phyloP scores from a whole-genome alignment of 2,113 vertebrate genomes.

The Jacana jacana region DNA sequence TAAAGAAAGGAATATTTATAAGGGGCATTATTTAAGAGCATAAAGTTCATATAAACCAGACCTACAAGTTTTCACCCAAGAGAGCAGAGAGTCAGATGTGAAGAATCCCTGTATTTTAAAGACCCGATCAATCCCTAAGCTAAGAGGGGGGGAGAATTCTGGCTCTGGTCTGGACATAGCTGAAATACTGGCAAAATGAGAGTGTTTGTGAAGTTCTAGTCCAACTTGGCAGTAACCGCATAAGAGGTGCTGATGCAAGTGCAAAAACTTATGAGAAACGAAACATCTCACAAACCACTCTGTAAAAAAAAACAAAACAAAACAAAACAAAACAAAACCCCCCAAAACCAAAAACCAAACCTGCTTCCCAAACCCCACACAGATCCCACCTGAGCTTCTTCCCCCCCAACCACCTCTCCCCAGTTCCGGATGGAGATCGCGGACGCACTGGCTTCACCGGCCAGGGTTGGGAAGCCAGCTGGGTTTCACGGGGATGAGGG shows the following conservation, averaged over 20 bases:
- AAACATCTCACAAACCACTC: neutral
- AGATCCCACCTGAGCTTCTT: neutral
- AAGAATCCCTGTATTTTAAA: neutral
- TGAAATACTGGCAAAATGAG: neutral
- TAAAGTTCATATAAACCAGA: neutral
- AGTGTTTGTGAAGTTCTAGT: neutral
- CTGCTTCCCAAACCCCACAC: neutral
- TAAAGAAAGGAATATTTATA: neutral
- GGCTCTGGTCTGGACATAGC: neutral
- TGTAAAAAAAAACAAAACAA: too few species aligned
- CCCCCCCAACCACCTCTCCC: neutral
- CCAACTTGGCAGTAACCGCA: neutral
- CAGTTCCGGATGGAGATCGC: neutral
- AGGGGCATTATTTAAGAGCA: neutral
- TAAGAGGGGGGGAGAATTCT: neutral
- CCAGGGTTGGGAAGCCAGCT: neutral
- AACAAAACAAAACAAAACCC: too few species aligned
- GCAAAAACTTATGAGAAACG: too few species aligned
- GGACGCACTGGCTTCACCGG: neutral
- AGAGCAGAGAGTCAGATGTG: neutral
- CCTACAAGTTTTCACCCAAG: neutral
- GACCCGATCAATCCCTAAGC: neutral
- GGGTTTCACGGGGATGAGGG: neutral
- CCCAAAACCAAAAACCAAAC: too few species aligned
- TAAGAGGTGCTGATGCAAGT: neutral